These are phyloP conservation scores for Hofmannophila pseudospretella DNA, from an alignment of 2,888 invertebrate genomes.

Conservation along the genomic window DNA sequence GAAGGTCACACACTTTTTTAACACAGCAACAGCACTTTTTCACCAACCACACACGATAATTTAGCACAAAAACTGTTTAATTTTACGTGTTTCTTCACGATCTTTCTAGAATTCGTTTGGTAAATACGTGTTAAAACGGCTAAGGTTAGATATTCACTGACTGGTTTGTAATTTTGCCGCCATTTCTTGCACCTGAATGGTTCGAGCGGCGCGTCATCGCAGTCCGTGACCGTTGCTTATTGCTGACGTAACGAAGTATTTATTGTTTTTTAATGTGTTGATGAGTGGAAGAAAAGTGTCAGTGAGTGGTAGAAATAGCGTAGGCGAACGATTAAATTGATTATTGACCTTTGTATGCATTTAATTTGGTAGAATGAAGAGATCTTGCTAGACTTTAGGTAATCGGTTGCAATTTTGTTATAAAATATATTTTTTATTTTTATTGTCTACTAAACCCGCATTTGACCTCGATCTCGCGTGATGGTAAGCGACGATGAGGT, in stretches of 20 bases:
- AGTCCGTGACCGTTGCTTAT: conserved; percentile 15
- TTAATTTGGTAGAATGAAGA: too few species aligned
- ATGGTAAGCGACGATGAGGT: too few species aligned
- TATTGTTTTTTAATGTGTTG: conserved; percentile 24
- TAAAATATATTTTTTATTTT: too few species aligned
- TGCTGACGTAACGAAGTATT: conserved; percentile 18
- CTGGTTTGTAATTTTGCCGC: conserved; percentile 19
- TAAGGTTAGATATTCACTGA: conserved; percentile 22
- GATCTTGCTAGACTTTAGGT: too few species aligned
- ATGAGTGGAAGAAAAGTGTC: conserved; percentile 11
- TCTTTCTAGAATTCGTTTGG: background rate
- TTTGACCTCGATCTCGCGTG: too few species aligned
- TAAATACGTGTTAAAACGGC: conserved; percentile 17
- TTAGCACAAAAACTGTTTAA: conserved; percentile 2
- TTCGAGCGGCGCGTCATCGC: conserved; percentile 3
- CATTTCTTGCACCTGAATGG: conserved; percentile 19
- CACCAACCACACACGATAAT: conserved; percentile 3
- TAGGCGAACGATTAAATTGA: background rate
- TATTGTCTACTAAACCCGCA: too few species aligned
- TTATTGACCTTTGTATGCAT: too few species aligned
- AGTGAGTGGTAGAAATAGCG: too few species aligned
- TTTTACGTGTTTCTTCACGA: conserved; percentile 6
- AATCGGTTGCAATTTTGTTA: too few species aligned
- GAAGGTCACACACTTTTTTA: background rate
- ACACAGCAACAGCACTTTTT: background rate